phyloP scores from a whole-genome alignment of 2,888 invertebrate genomes.

The Cyrtodaria siliqua region DNA sequence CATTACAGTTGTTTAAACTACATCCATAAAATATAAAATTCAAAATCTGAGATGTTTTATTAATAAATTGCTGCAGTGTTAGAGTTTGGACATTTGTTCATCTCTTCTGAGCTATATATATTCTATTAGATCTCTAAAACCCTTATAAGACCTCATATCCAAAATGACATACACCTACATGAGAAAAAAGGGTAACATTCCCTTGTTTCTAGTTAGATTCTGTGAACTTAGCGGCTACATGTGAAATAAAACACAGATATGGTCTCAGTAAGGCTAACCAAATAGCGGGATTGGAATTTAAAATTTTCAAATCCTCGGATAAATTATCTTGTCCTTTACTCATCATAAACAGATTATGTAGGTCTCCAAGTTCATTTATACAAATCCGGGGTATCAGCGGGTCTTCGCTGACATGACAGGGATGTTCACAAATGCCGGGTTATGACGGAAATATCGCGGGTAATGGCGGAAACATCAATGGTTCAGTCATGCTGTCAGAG shows the following conservation, averaged over 20 bases:
- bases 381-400: conserved; percentile 51
- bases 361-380: conserved; percentile 60
- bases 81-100: neutral
- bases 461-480: too few relatives aligned
- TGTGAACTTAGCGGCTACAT: conserved; percentile 45
- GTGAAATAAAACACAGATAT: conserved; percentile 53
- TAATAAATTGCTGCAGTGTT: too few relatives aligned
- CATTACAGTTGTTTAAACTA: too few relatives aligned
- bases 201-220: conserved; percentile 28
- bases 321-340: conserved; percentile 58
- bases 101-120: neutral
- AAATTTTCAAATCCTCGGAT: conserved; percentile 62
- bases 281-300: conserved; percentile 60
- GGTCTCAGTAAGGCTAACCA: conserved; percentile 26
- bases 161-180: conserved; percentile 27
- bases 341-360: conserved; percentile 65
- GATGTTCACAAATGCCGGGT: conserved; percentile 6
- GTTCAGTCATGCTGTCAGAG: too few relatives aligned
- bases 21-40: too few relatives aligned
- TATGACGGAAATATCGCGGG: too few relatives aligned
- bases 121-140: conserved; percentile 3
- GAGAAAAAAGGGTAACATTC: conserved; percentile 32
- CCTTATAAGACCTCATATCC: neutral
- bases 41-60: too few relatives aligned
- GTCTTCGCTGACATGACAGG: conserved; percentile 23